phyloP scores from a whole-genome alignment of 2,888 invertebrate genomes.

The Polyommatus icarus region DNA sequence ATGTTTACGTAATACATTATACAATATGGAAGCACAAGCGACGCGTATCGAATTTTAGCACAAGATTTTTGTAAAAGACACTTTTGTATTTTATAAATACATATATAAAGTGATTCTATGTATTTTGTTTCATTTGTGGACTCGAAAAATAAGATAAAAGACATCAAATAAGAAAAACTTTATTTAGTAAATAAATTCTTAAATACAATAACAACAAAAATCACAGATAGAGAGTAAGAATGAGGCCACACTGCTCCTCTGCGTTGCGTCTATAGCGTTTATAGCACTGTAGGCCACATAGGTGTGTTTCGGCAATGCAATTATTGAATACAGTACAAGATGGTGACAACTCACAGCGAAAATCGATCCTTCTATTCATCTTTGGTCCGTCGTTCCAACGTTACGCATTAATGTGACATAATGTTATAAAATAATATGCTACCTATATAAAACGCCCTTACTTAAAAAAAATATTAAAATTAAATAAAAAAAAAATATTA shows the following conservation, averaged over 20 bases:
- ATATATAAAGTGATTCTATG: slow-evolving; percentile 63
- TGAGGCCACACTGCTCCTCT: not conserved
- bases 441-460: no score
- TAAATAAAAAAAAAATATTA: no score
- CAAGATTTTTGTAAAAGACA: slow-evolving; percentile 55
- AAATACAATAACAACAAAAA: not conserved
- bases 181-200: slow-evolving; percentile 10
- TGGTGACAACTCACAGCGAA: no score
- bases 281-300: no score
- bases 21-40: slow-evolving; percentile 55
- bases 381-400: no score
- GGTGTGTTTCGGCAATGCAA: no score
- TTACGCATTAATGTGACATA: no score
- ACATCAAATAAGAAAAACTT: not conserved
- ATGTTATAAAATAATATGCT: no score
- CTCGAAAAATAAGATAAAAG: not conserved
- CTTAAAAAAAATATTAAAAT: no score
- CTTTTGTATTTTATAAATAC: slow-evolving; percentile 72
- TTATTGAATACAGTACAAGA: no score
- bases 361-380: no score
- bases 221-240: not conserved
- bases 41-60: slow-evolving; percentile 43
- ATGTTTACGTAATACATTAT: slow-evolving; percentile 32
- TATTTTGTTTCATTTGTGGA: slow-evolving; percentile 35
- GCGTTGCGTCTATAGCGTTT: not conserved